Conservation (phyloP, 2,113 vertebrate genomes). For the Aphyosemion australe region DNA sequence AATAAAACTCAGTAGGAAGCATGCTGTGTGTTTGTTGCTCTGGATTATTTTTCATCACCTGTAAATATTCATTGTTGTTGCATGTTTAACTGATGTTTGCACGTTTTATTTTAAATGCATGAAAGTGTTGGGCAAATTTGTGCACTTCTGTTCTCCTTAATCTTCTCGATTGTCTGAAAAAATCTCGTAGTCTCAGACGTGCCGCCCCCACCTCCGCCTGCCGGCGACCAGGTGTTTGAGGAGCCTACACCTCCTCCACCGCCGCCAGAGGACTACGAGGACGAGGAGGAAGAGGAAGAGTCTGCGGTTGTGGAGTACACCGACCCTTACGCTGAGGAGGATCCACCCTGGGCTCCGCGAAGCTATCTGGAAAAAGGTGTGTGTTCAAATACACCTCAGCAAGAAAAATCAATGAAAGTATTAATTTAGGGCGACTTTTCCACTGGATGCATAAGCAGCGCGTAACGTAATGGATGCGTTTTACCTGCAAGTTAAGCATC, state of each 20-base stretch:
- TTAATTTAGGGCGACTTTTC: no score
- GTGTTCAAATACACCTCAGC: not conserved
- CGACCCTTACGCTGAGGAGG: conserved; percentile 97
- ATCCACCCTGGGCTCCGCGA: conserved; percentile 96
- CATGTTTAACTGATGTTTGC: not conserved
- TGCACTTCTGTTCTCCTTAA: no score
- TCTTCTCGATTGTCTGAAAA: not conserved
- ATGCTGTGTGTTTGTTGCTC: not conserved
- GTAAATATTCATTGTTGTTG: not conserved
- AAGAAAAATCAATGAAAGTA: no score
- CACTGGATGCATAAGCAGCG: no score
- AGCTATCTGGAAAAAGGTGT: conserved; percentile 74
- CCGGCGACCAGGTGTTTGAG: conserved; percentile 87
- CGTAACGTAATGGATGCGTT: no score
- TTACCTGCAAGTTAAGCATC: no score
- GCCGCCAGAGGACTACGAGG: conserved; percentile 93
- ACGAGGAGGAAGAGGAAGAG: conserved; percentile 96
- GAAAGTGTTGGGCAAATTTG: not conserved
- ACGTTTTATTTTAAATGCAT: conserved; percentile 7
- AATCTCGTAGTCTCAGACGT: conserved; percentile 86
- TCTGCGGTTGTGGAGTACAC: conserved; percentile 98
- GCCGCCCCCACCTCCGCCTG: conserved; percentile 89
- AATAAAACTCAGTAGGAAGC: no score
- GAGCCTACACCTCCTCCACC: conserved; percentile 90
- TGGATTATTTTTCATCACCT: not conserved